These are phyloP conservation scores for Drosophila ogumai DNA, from an alignment of 1,140 invertebrate species.

Conservation along the genomic window DNA sequence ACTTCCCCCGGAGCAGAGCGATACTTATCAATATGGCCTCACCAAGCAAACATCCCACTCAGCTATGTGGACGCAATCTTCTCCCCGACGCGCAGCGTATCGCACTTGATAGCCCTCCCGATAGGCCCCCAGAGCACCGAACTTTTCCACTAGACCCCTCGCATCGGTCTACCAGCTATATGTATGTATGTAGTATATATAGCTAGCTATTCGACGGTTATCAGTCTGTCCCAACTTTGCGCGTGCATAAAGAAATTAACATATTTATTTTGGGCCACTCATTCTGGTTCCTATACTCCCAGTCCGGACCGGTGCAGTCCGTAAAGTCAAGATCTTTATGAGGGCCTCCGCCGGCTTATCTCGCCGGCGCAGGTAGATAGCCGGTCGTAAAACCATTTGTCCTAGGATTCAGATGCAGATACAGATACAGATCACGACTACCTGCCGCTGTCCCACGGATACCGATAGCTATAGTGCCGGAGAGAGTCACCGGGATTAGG, in stretches of 20 bases:
- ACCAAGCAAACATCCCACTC: slow-evolving; percentile 1
- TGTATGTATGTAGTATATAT: not conserved
- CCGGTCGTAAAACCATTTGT: slow-evolving; percentile 32
- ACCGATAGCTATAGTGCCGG: not conserved
- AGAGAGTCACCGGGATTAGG: slow-evolving; percentile 13
- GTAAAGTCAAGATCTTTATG: slow-evolving; percentile 75
- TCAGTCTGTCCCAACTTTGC: slow-evolving; percentile 11
- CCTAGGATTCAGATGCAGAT: slow-evolving; percentile 12
- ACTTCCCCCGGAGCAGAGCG: slow-evolving; percentile 20
- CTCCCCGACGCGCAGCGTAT: slow-evolving; percentile 5
- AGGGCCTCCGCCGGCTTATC: slow-evolving; percentile 36
- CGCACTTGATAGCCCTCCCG: slow-evolving; percentile 26
- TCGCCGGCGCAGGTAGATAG: slow-evolving; percentile 30
- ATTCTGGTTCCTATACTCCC: slow-evolving; percentile 1
- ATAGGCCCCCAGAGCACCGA: slow-evolving; percentile 17
- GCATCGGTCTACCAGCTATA: slow-evolving; percentile 1
- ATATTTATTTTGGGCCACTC: slow-evolving; percentile 33
- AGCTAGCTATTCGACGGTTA: not conserved
- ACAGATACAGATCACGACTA: slow-evolving; percentile 4
- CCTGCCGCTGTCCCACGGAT: not conserved
- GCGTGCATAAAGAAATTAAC: slow-evolving; percentile 44
- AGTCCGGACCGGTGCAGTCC: slow-evolving; percentile 38
- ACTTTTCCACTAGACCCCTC: slow-evolving; percentile 45
- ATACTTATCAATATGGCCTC: slow-evolving; percentile 18
- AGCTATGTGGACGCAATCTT: slow-evolving; percentile 30